phyloP scores from a whole-genome alignment of 2,888 invertebrate genomes.

The Agrotis ipsilon region DNA sequence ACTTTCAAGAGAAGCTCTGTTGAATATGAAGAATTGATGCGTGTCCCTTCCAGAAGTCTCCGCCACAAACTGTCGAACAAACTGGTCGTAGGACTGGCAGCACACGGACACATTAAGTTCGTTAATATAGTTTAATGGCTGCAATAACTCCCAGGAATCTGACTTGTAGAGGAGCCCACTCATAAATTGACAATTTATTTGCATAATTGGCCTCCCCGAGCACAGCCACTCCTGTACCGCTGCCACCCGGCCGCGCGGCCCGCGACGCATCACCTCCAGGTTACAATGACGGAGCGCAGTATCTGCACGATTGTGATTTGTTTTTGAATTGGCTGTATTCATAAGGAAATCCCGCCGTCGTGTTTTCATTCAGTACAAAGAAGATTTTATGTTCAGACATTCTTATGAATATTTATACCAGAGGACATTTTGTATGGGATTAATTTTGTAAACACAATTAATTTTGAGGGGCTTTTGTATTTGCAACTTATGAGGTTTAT shows the following conservation, averaged over 20 bases:
- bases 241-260: background rate
- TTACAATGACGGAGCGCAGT: conserved; percentile 19
- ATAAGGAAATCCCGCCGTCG: conserved; percentile 35
- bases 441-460: conserved; percentile 29
- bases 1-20: too few relatives aligned
- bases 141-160: conserved; percentile 33
- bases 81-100: background rate
- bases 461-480: conserved; percentile 15
- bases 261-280: background rate
- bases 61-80: background rate
- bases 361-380: conserved; percentile 33
- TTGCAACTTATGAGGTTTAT: conserved; percentile 19
- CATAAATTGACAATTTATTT: conserved; percentile 70
- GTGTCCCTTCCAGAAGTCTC: background rate
- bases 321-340: conserved; percentile 49
- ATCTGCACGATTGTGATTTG: conserved; percentile 38
- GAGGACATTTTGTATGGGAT: conserved; percentile 23
- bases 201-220: conserved; percentile 61
- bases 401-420: conserved; percentile 53
- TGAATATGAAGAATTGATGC: too few relatives aligned
- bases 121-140: conserved; percentile 41
- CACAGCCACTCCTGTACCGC: background rate
- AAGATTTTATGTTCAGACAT: conserved; percentile 31
- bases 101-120: conserved; percentile 9
- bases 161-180: conserved; percentile 20